A percentile compares a stretch with the other conserved stretches of the same genome.
These are phyloP conservation scores for Chrysina gloriosa DNA, from an alignment of 2,888 invertebrate genomes.

Conservation along the genomic window DNA sequence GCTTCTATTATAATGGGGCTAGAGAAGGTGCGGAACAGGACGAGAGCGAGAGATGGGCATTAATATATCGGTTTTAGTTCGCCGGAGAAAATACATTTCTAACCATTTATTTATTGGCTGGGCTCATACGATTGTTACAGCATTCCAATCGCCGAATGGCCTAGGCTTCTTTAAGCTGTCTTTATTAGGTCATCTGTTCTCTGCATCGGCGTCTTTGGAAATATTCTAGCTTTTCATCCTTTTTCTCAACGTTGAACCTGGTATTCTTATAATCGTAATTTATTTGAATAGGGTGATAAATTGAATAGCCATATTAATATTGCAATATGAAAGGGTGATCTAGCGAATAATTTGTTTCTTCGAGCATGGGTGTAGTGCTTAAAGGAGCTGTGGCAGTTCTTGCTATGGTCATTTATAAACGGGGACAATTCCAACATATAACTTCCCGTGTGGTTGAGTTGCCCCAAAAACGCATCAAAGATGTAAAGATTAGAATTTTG, in stretches of 20 bases:
- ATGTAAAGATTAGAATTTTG: too few relatives aligned
- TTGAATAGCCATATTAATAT: neutral
- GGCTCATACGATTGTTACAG: constrained; percentile 33
- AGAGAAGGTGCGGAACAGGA: neutral
- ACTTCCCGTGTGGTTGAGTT: too few relatives aligned
- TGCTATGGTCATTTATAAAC: too few relatives aligned
- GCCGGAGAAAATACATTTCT: constrained; percentile 27
- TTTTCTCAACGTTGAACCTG: neutral
- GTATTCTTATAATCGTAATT: neutral
- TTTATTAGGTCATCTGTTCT: constrained; percentile 30
- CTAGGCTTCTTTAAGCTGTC: constrained; percentile 27
- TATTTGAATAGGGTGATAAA: neutral
- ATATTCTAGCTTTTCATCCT: constrained; percentile 23
- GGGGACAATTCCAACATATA: too few relatives aligned
- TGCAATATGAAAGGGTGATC: too few relatives aligned
- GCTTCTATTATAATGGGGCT: too few relatives aligned
- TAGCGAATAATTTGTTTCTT: too few relatives aligned
- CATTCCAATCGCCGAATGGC: constrained; percentile 34
- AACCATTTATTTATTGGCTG: constrained; percentile 32
- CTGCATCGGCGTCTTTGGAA: neutral
- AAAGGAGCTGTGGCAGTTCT: too few relatives aligned
- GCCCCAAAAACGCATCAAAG: too few relatives aligned
- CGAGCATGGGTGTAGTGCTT: too few relatives aligned
- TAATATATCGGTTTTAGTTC: constrained; percentile 34
- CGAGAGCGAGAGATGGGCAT: constrained; percentile 4